Base-by-base conservation (phyloP, 2,888 invertebrate species). In the Teleogryllus oceanicus region DNA sequence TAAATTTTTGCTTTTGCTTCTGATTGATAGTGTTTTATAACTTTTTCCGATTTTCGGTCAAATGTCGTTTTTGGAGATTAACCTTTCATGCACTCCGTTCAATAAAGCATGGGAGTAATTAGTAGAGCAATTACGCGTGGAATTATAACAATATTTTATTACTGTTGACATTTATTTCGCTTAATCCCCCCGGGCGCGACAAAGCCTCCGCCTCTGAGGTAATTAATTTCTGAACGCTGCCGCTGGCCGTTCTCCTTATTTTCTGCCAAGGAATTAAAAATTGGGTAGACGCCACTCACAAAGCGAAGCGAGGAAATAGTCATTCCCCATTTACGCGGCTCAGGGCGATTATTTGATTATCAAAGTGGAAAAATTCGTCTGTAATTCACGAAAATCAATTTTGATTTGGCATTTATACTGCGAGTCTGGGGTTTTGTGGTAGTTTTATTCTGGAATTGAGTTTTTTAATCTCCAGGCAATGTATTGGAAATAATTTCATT, bases 91-190 rank as follows among this genome's bases (percentile, higher is more conserved):
- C n/a, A 3, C 13, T 18, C 4, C n/a, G 62, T 62, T 62, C 62
- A 62, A 62, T 62, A 62, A 62, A 62, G 62, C 62, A 62, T 62
- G 62, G 62, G 62, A 62, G 62, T 62, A 62, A 62, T 62, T 62
- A 62, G 62, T 62, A 11, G 62, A 62, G 62, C 62, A 62, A 62
- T 62, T 62, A 18, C 16, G 62, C 16, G 62, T 16, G 62, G 62
- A 62, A 62, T 62, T 62, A 62, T 62, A n/a, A n/a, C 62, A 18
- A 62, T 62, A 62, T 62, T 62, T 62, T 62, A 62, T 62, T 62
- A 62, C 62, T 62, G 62, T 62, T 62, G 62, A 62, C 62, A 62
- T 62, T 62, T 62, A 62, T 62, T 62, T 62, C 62, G 13, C 62
- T 4, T 62, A 62, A 62, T 62, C 62, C 62, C 62, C 1, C n/a